phyloP scores from a whole-genome alignment of 1,140 invertebrate genomes.

The Radopholus similis region DNA sequence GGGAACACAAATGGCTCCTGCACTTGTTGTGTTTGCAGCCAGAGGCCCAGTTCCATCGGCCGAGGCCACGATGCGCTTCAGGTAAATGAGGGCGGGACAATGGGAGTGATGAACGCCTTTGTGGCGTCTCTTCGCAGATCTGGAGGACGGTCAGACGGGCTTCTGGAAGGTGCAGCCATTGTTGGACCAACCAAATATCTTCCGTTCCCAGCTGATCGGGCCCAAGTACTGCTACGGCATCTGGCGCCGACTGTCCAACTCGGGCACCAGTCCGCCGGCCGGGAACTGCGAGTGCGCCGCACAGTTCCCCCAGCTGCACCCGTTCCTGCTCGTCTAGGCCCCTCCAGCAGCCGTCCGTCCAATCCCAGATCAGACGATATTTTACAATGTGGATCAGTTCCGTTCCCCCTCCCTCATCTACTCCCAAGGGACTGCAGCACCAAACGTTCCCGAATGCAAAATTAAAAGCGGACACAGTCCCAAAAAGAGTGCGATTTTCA shows the following conservation, averaged over 20 bases:
- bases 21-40: too few species aligned
- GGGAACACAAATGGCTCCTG: too few species aligned
- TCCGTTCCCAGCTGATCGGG: too few species aligned
- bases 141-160: conserved; percentile 45
- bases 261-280: background rate
- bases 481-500: too few species aligned
- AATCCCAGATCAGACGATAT: too few species aligned
- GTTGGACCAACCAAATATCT: too few species aligned
- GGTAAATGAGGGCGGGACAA: background rate
- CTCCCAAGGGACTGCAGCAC: too few species aligned
- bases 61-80: conserved; percentile 3
- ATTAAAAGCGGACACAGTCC: too few species aligned
- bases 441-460: too few species aligned
- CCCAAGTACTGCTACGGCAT: conserved; percentile 46
- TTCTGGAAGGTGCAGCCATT: too few species aligned
- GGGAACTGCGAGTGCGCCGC: background rate
- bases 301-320: background rate
- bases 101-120: background rate
- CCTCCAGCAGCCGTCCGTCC: too few species aligned
- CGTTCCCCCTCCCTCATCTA: background rate
- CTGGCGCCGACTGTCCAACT: conserved; percentile 29
- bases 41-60: conserved; percentile 11
- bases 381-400: too few species aligned
- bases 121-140: conserved; percentile 24
- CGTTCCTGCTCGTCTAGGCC: conserved; percentile 9